phyloP scores from a whole-genome alignment of 1,140 invertebrate genomes.

The Drosophila nigrodunni region DNA sequence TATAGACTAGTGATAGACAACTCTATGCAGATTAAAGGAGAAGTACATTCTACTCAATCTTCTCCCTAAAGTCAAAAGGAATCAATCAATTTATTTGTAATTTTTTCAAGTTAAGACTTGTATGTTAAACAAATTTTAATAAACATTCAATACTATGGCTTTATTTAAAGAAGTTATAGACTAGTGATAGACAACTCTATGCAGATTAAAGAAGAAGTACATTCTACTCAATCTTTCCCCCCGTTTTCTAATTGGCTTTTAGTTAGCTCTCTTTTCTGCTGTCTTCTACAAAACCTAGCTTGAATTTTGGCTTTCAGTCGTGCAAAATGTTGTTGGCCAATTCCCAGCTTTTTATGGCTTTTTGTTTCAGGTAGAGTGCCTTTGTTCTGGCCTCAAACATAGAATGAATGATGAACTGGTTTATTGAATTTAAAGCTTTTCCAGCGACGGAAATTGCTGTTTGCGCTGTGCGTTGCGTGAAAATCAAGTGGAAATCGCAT shows the following conservation, averaged over 20 bases:
- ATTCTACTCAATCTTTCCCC: neutral
- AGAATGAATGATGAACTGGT: slow-evolving; percentile 34
- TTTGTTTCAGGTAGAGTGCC: slow-evolving; percentile 4
- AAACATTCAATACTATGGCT: too few species aligned
- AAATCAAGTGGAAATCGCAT: slow-evolving; percentile 62
- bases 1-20: too few species aligned
- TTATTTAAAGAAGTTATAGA: too few species aligned
- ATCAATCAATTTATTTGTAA: too few species aligned
- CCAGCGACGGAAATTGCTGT: slow-evolving; percentile 56
- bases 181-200: too few species aligned
- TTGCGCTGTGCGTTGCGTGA: slow-evolving; percentile 32
- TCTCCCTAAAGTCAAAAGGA: too few species aligned
- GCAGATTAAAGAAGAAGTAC: too few species aligned
- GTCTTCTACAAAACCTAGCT: slow-evolving; percentile 4
- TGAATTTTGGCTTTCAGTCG: slow-evolving; percentile 31
- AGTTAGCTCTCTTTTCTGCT: neutral
- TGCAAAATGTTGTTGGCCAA: slow-evolving; percentile 19
- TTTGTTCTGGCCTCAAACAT: slow-evolving; percentile 4
- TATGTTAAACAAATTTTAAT: too few species aligned
- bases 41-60: too few species aligned
- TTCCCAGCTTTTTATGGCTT: slow-evolving; percentile 39
- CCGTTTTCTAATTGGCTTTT: neutral
- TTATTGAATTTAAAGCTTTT: slow-evolving; percentile 65
- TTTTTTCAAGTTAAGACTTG: too few species aligned
- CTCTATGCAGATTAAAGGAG: too few species aligned